Percentiles rank a stretch among this genome's conserved stretches.
These are phyloP conservation scores for Pseudorhombus dupliciocellatus DNA, from an alignment of 2,113 vertebrate genomes.

Conservation along the genomic window DNA sequence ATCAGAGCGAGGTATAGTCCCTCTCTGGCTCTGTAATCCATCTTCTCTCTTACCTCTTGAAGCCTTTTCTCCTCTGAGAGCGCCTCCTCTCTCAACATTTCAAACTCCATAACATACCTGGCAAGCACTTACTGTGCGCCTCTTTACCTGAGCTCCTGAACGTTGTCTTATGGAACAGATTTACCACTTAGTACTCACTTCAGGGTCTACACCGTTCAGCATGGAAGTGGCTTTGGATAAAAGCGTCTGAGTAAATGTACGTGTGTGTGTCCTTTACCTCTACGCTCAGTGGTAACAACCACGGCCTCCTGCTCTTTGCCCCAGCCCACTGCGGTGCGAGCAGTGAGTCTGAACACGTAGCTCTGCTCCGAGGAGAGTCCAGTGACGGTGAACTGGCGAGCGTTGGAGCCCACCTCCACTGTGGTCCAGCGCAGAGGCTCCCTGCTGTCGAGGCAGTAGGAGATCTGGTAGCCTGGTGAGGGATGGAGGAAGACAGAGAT, in stretches of 20 bases:
- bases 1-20: background rate
- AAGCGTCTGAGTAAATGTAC: background rate
- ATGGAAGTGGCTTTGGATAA: background rate
- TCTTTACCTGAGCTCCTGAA: background rate
- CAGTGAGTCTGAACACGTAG: slow-evolving; percentile 89
- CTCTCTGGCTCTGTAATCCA: background rate
- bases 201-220: background rate
- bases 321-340: slow-evolving; percentile 95
- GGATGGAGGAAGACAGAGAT: background rate
- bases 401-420: slow-evolving; percentile 91
- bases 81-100: background rate
- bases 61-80: background rate
- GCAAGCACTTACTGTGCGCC: background rate
- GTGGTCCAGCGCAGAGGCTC: slow-evolving; percentile 90
- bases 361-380: slow-evolving; percentile 87
- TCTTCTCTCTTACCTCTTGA: background rate
- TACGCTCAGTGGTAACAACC: slow-evolving; percentile 92
- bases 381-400: slow-evolving; percentile 90
- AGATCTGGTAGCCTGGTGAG: slow-evolving; percentile 90
- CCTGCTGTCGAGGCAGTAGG: slow-evolving; percentile 89
- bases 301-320: slow-evolving; percentile 88
- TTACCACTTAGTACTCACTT: background rate
- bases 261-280: slow-evolving; percentile 83
- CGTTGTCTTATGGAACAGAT: background rate
- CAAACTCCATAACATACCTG: background rate